Evolutionary conservation across 2,113 vertebrate genomes (phyloP), one percentile per base, ranked within the genome.

Genomic region (Aix galericulata): DNA sequence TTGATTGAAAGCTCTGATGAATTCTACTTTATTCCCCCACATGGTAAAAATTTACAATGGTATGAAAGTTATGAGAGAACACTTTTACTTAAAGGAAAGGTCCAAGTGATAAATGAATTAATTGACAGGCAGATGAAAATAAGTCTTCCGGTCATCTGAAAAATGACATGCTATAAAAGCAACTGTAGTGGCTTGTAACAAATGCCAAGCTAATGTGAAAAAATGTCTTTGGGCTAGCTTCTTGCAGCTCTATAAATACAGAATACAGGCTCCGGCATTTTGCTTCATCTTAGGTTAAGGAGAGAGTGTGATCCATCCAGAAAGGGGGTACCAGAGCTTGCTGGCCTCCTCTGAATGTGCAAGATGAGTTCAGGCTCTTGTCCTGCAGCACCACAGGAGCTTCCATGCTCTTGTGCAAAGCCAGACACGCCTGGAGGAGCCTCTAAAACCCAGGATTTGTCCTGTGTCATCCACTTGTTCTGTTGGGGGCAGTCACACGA

Each of bases 11-110:
- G 68, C 82, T 87, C 76, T 90, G 88, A 85, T 92, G 91, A 88
- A 81, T 96, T 95, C 94, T 82, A 68, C 78, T 94, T 95, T 71
- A 88, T 91, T 87, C 58, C 29, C 34, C 76, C 93, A 95, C 89
- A 73, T 81, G 92, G 86, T 93, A 93, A 96, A 96, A 95, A 96
- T 93, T 96, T 91, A 89, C 88, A 95, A 53, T 68, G 89, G 79
- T 66, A 95, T 94, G 96, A 90, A 95, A 93, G 74, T 91, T 94
- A 95, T 80, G 74, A 94, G 79, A 66, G 86, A 91, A 82, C 59
- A 72, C 67, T 95, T 95, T 86, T 80, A 82, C 88, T 95, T 95
- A 90, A 95, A 86, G 88, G 46, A 82, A 85, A 89, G 62, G 73
- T 93, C 55, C 2, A 29, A 94, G 75, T 94, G 91, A 95, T 82